Evolutionary conservation across 2,113 vertebrate species (phyloP), one percentile per base, ranked within the genome.

Genomic region (Mustela nigripes): DNA sequence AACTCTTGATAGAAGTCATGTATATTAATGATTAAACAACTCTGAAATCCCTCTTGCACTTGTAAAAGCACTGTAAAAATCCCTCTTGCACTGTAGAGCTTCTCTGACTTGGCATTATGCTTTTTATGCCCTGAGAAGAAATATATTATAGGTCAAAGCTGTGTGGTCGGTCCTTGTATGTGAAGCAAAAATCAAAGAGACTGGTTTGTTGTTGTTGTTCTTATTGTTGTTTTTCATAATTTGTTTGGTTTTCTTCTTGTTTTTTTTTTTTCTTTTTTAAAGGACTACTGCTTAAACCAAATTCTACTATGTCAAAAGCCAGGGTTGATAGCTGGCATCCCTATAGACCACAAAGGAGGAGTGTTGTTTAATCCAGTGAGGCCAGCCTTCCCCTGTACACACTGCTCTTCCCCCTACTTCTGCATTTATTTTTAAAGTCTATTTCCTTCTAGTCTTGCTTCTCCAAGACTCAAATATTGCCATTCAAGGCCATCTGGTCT

Each of bases 11-110:
- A 97, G 18, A 58, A 95, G 79, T 81, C 82, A 89, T 95, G 76
- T 96, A 94, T 88, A 96, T 95, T 85, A 95, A 88, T 83, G 62
- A 95, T 50, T 89, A 89, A 97, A 90, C 7, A 87, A 91, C 78
- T 96, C 39, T 92, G 62, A 93, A 96, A 93, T 53, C n/a, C 80
- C 79, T 86, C 56, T 89, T 89, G 79, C 33, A 86, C 73, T 81
- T 97, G 16, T 48, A 65, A 91, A 95, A 97, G 26, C 62, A 45
- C 4, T 21, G 1, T 92, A 39, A 8, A 93, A 96, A 93, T 53
- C 39, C 79, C 73, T 89, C 48, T 89, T 89, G 79, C 33, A 19
- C 45, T 79, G 45, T 78, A 39, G 12, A 71, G 76, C 60, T 65
- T 96, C 92, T 95, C 50, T 76, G 19, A 65, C 53, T 88, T 95